phyloP scores from a whole-genome alignment of 2,797 vertebrate species.

The Sebastes aleutianus region DNA sequence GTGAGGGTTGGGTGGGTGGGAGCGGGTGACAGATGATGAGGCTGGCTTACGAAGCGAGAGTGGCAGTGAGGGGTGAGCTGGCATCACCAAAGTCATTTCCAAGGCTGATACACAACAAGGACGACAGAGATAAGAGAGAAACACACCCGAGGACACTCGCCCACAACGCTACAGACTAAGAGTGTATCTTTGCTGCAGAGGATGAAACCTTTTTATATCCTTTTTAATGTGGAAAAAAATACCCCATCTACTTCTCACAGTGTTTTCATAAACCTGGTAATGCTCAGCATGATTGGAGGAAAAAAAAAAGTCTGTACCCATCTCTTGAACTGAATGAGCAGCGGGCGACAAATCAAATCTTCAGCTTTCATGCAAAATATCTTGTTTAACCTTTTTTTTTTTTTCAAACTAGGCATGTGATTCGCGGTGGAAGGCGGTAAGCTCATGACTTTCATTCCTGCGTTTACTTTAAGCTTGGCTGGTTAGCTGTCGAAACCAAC shows the following conservation, averaged over 20 bases:
- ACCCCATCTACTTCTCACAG: background rate
- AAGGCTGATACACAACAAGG: slow-evolving; percentile 77
- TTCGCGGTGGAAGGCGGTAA: slow-evolving; percentile 43
- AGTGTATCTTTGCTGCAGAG: slow-evolving; percentile 29
- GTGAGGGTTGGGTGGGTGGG: slow-evolving; percentile 45
- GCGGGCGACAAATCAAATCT: slow-evolving; percentile 68
- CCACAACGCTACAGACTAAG: slow-evolving; percentile 21
- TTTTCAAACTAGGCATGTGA: slow-evolving; percentile 42
- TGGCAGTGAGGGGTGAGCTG: slow-evolving; percentile 89
- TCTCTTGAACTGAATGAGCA: slow-evolving; percentile 67
- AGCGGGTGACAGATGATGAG: slow-evolving; percentile 75
- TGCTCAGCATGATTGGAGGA: slow-evolving; percentile 69
- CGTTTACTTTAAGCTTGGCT: slow-evolving; percentile 61
- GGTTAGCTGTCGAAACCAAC: slow-evolving; percentile 73
- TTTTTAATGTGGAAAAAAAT: slow-evolving; percentile 4
- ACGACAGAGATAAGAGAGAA: slow-evolving; percentile 74
- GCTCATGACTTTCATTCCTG: slow-evolving; percentile 67
- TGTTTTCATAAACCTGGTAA: slow-evolving; percentile 68
- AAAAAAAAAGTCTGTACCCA: slow-evolving; percentile 18
- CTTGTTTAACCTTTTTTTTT: slow-evolving; percentile 29
- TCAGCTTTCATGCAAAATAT: slow-evolving; percentile 65
- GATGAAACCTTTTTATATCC: slow-evolving; percentile 27
- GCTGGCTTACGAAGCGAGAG: slow-evolving; percentile 84
- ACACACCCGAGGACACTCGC: slow-evolving; percentile 63
- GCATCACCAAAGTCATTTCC: slow-evolving; percentile 92